Evolutionary conservation across 1,140 invertebrate genomes (phyloP).

Genomic region (Limonius californicus): DNA sequence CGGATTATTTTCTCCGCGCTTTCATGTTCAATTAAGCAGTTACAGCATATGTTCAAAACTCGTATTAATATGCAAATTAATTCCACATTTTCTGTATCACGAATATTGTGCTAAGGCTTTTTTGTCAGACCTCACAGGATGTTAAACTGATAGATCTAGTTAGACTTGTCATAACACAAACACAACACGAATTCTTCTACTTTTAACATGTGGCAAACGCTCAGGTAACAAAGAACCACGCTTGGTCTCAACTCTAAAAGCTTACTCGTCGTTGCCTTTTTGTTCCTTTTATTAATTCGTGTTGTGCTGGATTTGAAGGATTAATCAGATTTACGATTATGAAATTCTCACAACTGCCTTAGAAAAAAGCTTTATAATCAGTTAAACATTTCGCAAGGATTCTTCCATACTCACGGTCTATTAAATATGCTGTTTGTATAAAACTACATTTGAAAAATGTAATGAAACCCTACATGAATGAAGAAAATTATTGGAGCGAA

Average conservation of each 20-base stretch:
- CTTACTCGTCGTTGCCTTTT: too few species aligned
- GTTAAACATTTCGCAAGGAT: too few species aligned
- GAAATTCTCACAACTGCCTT: too few species aligned
- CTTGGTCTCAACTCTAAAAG: background rate
- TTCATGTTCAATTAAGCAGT: constrained; percentile 3
- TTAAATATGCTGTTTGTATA: too few species aligned
- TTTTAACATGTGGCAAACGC: background rate
- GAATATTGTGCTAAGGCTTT: background rate
- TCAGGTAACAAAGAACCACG: background rate
- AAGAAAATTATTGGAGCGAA: too few species aligned
- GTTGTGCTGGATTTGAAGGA: background rate
- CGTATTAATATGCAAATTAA: constrained; percentile 11
- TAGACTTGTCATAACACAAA: constrained; percentile 4
- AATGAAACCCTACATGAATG: too few species aligned
- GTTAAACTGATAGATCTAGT: constrained; percentile 6
- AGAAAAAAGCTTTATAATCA: too few species aligned
- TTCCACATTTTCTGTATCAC: constrained; percentile 10
- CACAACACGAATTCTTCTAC: background rate
- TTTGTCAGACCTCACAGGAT: background rate
- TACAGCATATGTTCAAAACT: background rate
- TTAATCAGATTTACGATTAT: background rate
- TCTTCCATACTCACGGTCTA: too few species aligned
- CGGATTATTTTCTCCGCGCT: background rate
- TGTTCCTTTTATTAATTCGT: too few species aligned
- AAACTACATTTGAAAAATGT: too few species aligned